These are phyloP conservation scores for Platyrinchus mystaceus DNA, from an alignment of 2,797 vertebrate genomes.

Conservation along the genomic window DNA sequence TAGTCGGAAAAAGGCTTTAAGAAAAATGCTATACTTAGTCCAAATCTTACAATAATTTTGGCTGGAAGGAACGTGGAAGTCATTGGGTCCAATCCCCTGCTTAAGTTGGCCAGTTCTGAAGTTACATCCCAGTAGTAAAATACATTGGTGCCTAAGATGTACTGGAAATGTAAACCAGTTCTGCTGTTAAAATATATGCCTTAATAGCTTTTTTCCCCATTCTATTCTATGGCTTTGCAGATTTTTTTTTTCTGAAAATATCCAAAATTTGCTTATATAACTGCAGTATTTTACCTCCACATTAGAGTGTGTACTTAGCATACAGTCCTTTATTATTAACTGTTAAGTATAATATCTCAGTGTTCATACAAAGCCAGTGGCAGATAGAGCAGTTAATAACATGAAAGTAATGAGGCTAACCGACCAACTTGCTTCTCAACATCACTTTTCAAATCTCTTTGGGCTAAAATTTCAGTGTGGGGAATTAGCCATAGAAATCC, in stretches of 20 bases:
- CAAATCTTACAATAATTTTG: background rate
- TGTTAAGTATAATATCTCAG: constrained; percentile 17
- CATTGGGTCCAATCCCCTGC: background rate
- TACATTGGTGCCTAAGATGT: background rate
- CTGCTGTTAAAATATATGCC: background rate
- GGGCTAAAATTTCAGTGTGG: constrained; percentile 67
- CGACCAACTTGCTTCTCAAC: constrained; percentile 43
- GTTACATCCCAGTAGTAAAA: background rate
- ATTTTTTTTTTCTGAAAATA: background rate
- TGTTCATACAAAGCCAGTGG: constrained; percentile 12
- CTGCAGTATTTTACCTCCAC: background rate
- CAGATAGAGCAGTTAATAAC: constrained; percentile 59
- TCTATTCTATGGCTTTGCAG: background rate
- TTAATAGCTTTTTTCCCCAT: background rate
- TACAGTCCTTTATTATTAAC: constrained; percentile 6
- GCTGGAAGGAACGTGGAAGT: background rate
- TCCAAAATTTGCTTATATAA: background rate
- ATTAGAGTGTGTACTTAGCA: background rate
- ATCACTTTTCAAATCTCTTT: constrained; percentile 67
- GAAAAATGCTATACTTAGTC: background rate
- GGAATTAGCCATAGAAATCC: constrained; percentile 67
- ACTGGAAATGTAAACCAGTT: background rate
- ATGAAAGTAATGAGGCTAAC: constrained; percentile 52
- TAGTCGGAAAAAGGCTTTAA: background rate
- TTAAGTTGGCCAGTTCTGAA: background rate